phyloP scores from a whole-genome alignment of 2,113 vertebrate genomes.

The Danio rerio region DNA sequence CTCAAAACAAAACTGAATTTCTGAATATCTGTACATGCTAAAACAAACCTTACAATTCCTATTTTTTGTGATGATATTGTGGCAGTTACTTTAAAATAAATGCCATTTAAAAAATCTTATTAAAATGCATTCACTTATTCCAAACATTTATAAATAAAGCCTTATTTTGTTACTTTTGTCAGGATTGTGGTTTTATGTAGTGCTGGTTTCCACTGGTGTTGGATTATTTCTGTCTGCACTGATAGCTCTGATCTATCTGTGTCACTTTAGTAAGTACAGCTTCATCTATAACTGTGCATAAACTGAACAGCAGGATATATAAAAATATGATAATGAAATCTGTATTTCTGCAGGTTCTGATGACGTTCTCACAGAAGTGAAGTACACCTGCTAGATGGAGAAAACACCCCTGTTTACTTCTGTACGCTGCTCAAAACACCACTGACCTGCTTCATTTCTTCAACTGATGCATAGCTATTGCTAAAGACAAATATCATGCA shows the following conservation, averaged over 20 bases:
- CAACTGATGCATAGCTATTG: too few species aligned
- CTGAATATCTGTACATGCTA: neutral
- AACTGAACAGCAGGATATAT: neutral
- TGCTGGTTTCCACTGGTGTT: neutral
- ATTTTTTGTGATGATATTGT: neutral
- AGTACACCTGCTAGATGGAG: neutral
- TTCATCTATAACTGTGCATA: neutral
- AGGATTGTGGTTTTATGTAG: neutral
- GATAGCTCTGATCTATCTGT: neutral
- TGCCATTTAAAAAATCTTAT: too few species aligned
- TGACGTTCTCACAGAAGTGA: neutral
- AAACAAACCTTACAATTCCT: neutral
- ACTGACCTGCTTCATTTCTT: neutral
- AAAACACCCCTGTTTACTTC: neutral
- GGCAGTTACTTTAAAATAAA: too few species aligned
- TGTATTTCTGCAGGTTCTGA: constrained; percentile 3
- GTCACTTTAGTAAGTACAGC: neutral
- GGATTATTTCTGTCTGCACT: neutral
- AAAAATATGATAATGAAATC: constrained; percentile 1
- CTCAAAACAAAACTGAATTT: neutral
- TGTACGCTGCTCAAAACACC: neutral
- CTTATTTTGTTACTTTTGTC: neutral
- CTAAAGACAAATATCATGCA: too few species aligned
- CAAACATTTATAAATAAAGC: neutral
- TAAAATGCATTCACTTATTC: too few species aligned